Conservation (phyloP, 1,140 invertebrate species). For the Chironomus striatipennis region DNA sequence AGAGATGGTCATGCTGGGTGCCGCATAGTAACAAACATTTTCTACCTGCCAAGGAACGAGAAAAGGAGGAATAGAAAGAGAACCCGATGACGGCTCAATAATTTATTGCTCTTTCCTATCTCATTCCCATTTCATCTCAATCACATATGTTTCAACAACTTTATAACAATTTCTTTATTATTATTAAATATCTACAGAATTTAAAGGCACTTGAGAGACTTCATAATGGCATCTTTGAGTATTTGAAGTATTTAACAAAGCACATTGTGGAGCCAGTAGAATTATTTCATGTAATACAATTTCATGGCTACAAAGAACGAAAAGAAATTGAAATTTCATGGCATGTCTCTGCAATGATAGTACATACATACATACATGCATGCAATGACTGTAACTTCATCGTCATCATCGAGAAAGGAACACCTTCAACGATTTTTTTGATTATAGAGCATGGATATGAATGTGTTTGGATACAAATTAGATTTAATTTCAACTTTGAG, state of each 20-base stretch:
- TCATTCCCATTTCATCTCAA: neutral
- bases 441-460: neutral
- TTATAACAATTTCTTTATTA: neutral
- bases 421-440: neutral
- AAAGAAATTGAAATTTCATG: constrained; percentile 2
- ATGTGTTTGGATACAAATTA: neutral
- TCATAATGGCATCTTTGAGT: neutral
- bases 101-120: neutral
- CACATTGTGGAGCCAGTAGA: too few relatives aligned
- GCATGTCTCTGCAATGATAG: neutral
- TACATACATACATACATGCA: neutral
- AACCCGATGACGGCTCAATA: neutral
- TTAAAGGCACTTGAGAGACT: neutral
- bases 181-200: too few relatives aligned
- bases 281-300: too few relatives aligned
- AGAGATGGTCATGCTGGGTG: too few relatives aligned
- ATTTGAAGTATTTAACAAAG: neutral
- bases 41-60: neutral
- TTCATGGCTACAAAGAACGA: neutral
- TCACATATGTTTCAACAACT: neutral
- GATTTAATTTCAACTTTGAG: constrained; percentile 3
- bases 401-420: neutral
- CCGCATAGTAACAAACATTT: neutral
- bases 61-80: neutral
- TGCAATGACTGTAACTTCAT: too few relatives aligned